phyloP scores from a whole-genome alignment of 2,888 invertebrate genomes.

The Folsomia candida region DNA sequence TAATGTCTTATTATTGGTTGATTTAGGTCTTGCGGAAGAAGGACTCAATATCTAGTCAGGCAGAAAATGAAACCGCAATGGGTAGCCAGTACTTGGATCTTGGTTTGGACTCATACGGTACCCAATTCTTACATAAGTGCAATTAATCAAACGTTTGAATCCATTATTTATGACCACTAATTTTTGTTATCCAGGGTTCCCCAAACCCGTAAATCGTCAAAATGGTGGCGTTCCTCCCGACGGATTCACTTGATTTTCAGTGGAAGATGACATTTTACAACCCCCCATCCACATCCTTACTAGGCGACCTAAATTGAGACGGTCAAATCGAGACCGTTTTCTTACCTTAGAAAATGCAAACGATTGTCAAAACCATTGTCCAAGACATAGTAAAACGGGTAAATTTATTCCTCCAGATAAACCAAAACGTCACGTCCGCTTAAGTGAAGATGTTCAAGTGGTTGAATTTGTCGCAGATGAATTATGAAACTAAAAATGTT shows the following conservation, averaged over 20 bases:
- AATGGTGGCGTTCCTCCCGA: slow-evolving; percentile 43
- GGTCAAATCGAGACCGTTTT: neutral
- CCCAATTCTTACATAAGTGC: too few species aligned
- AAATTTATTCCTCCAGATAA: slow-evolving; percentile 10
- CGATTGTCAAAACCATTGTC: neutral
- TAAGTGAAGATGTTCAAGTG: slow-evolving; percentile 38
- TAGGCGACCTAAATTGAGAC: neutral
- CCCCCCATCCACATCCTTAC: neutral
- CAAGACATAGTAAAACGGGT: neutral
- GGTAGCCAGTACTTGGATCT: slow-evolving; percentile 41
- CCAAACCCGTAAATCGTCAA: slow-evolving; percentile 29
- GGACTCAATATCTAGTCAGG: slow-evolving; percentile 13
- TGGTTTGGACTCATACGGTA: slow-evolving; percentile 41
- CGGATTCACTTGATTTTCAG: slow-evolving; percentile 43
- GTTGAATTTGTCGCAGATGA: slow-evolving; percentile 40
- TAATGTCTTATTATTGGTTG: slow-evolving; percentile 6
- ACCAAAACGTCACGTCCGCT: slow-evolving; percentile 41
- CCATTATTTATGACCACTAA: neutral
- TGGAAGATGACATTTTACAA: slow-evolving; percentile 9
- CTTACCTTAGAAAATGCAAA: neutral
- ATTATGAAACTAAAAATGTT: too few species aligned
- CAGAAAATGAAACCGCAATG: slow-evolving; percentile 37
- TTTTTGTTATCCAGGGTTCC: too few species aligned
- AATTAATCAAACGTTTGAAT: neutral
- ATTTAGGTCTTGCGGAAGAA: slow-evolving; percentile 9